Evolutionary conservation across 2,113 vertebrate genomes (phyloP).

Genomic region (Eurystomus gularis): DNA sequence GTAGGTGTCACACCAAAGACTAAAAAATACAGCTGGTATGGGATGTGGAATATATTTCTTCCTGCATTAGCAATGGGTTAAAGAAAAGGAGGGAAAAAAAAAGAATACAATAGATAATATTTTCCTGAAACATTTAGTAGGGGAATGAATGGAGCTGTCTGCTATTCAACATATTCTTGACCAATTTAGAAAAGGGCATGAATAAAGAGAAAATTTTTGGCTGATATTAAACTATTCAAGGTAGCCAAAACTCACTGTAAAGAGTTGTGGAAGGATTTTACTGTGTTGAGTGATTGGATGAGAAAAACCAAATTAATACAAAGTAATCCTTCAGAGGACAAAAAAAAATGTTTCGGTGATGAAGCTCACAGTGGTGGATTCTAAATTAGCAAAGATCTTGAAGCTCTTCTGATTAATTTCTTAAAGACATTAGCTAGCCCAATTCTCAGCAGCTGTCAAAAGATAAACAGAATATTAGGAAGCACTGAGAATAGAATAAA

Average conservation of each 20-base stretch:
- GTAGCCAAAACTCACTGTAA: background rate
- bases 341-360: background rate
- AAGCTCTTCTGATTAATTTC: slow-evolving; percentile 14
- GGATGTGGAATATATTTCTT: background rate
- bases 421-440: background rate
- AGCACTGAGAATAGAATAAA: background rate
- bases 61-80: background rate
- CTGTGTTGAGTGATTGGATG: background rate
- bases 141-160: background rate
- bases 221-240: background rate
- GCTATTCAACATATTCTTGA: background rate
- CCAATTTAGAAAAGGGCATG: background rate
- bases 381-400: background rate
- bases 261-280: background rate
- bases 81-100: background rate
- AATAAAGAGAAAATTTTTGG: background rate
- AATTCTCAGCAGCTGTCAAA: background rate
- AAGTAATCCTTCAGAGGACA: background rate
- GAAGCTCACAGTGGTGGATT: background rate
- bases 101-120: too few species aligned
- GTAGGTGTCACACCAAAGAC: background rate
- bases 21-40: background rate
- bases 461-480: background rate
- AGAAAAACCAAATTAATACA: slow-evolving; percentile 6
- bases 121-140: background rate